Percentiles rank a stretch among this genome's conserved stretches.
phyloP scores from a whole-genome alignment of 30 jellyfish, hydroid and myxozoan genomes.

The Sanderia malayensis region DNA sequence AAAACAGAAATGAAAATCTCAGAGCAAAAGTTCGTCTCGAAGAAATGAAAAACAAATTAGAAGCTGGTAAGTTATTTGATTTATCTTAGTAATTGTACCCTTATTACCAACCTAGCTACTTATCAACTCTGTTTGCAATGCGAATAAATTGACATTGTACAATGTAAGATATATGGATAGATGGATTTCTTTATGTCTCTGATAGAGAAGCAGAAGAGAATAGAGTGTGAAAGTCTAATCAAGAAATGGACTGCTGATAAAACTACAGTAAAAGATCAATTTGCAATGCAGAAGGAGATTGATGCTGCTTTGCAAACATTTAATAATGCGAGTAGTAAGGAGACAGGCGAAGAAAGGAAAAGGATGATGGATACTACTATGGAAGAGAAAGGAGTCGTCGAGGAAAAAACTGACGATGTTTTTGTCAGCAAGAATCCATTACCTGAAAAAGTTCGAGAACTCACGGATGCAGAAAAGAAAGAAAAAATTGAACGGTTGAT shows the following conservation, averaged over 20 bases:
- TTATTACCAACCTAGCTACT: neutral
- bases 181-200: neutral
- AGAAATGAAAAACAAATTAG: constrained; percentile 48
- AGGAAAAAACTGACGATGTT: no score
- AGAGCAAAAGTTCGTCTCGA: constrained; percentile 46
- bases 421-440: no score
- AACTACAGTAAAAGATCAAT: constrained; percentile 4
- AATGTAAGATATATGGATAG: neutral
- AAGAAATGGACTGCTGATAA: constrained; percentile 32
- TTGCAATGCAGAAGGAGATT: no score
- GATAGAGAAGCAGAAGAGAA: constrained; percentile 4
- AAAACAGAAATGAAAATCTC: constrained; percentile 39
- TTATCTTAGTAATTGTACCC: neutral
- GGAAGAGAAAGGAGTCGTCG: no score
- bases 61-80: constrained; percentile 24
- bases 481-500: constrained; percentile 36
- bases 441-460: constrained; percentile 8
- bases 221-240: constrained; percentile 29
- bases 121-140: neutral
- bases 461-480: constrained; percentile 35
- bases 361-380: no score
- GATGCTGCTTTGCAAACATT: no score
- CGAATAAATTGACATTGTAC: neutral
- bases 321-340: no score
- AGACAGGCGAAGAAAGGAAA: no score